Conservation (phyloP, 1,140 invertebrate species). For the Lycorma delicatula region DNA sequence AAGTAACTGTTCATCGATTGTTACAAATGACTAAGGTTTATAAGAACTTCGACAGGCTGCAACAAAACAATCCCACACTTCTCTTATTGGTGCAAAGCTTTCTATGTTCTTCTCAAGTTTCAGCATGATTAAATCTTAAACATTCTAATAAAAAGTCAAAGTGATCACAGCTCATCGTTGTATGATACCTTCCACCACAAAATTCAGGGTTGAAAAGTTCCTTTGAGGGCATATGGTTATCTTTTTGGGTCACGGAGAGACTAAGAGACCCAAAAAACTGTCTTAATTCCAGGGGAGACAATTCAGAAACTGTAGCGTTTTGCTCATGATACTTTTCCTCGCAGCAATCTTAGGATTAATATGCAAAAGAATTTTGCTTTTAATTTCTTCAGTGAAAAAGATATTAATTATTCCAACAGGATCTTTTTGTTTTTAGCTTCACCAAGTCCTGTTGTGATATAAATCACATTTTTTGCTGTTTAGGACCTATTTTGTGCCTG, state of each 20-base stretch:
- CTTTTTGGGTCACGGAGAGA: slow-evolving; percentile 24
- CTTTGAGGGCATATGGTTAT: slow-evolving; percentile 25
- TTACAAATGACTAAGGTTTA: slow-evolving; percentile 20
- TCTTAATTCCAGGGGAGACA: slow-evolving; percentile 1
- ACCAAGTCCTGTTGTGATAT: background rate
- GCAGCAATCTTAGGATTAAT: background rate
- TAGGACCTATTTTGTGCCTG: background rate
- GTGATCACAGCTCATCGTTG: slow-evolving; percentile 29
- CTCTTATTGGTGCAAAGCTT: slow-evolving; percentile 33
- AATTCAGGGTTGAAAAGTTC: slow-evolving; percentile 25
- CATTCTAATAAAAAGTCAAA: slow-evolving; percentile 33
- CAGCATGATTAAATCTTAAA: slow-evolving; percentile 33
- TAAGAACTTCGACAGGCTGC: slow-evolving; percentile 8
- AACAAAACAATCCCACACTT: slow-evolving; percentile 32
- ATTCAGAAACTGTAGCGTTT: background rate
- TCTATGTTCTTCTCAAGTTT: slow-evolving; percentile 27
- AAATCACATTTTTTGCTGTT: background rate
- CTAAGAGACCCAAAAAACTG: slow-evolving; percentile 23
- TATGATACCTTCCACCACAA: slow-evolving; percentile 23
- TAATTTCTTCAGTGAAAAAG: background rate
- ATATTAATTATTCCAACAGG: background rate
- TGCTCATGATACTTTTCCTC: background rate
- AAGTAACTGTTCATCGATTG: slow-evolving; percentile 36
- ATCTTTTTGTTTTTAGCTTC: background rate
- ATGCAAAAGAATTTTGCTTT: background rate